Conservation (phyloP, 2,797 vertebrate genomes). For the Sebastes aleutianus region DNA sequence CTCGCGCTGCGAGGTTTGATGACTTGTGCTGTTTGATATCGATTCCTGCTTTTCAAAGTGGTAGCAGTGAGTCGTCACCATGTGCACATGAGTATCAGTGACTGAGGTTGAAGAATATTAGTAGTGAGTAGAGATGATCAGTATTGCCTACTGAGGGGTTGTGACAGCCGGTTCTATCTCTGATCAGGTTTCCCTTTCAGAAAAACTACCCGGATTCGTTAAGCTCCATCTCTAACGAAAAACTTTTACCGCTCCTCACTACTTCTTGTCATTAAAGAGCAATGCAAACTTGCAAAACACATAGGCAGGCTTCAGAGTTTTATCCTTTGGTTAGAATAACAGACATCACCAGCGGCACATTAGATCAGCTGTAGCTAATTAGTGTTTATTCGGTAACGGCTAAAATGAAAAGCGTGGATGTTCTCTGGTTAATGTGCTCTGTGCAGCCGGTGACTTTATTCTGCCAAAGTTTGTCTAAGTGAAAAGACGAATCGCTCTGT, state of each 20-base stretch:
- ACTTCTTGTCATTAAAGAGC: neutral
- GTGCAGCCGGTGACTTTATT: constrained; percentile 17
- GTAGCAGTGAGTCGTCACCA: neutral
- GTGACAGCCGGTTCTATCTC: neutral
- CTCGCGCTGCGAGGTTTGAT: neutral
- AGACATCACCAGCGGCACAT: neutral
- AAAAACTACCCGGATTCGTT: neutral
- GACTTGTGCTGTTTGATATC: neutral
- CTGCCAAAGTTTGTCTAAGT: neutral
- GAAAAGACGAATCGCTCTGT: neutral
- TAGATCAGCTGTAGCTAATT: constrained; percentile 1
- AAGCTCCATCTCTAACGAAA: neutral
- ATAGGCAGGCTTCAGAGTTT: neutral
- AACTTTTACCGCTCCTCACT: neutral
- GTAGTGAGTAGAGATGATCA: neutral
- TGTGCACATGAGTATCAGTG: neutral
- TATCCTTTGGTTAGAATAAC: neutral
- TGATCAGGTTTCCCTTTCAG: neutral
- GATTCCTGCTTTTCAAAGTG: neutral
- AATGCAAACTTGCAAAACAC: too few species aligned
- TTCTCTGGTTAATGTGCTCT: neutral
- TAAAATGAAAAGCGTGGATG: neutral
- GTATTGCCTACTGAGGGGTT: too few species aligned
- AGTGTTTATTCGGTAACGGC: neutral
- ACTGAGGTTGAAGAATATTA: neutral